Conservation (phyloP, 2,888 invertebrate species). For the Morpho deidamia region DNA sequence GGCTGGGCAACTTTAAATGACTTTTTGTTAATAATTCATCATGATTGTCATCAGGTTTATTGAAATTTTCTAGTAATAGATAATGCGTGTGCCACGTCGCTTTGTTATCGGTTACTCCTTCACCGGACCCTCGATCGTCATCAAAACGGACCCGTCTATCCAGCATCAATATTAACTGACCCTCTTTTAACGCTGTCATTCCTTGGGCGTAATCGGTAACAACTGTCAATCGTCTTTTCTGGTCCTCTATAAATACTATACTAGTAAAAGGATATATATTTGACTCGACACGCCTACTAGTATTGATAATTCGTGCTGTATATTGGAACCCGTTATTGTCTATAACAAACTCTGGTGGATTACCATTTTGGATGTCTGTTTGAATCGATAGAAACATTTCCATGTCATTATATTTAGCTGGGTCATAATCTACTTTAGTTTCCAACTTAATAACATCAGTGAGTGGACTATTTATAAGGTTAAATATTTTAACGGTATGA, state of each 20-base stretch:
- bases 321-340: constrained; percentile 96
- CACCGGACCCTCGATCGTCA: constrained; percentile 94
- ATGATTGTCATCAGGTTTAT: constrained; percentile 19
- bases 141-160: constrained; percentile 94
- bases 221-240: constrained; percentile 82
- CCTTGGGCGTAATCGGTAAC: constrained; percentile 95
- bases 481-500: constrained; percentile 88
- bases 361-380: constrained; percentile 89
- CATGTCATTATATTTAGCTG: constrained; percentile 89
- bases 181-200: constrained; percentile 91
- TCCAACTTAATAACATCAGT: constrained; percentile 87
- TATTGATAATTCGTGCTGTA: constrained; percentile 85
- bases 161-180: constrained; percentile 94
- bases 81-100: constrained; percentile 72
- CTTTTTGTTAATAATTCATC: constrained; percentile 14
- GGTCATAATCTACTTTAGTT: constrained; percentile 89
- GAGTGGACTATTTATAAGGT: constrained; percentile 81
- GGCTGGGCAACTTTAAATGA: constrained; percentile 46
- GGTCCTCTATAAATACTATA: constrained; percentile 90
- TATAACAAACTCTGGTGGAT: constrained; percentile 87
- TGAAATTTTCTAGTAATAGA: constrained; percentile 56
- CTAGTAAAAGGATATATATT: constrained; percentile 97
- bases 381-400: constrained; percentile 94
- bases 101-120: constrained; percentile 94
- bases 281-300: constrained; percentile 90